Conservation (phyloP, 2,888 invertebrate species). For the Sphaerophoria rueppellii region DNA sequence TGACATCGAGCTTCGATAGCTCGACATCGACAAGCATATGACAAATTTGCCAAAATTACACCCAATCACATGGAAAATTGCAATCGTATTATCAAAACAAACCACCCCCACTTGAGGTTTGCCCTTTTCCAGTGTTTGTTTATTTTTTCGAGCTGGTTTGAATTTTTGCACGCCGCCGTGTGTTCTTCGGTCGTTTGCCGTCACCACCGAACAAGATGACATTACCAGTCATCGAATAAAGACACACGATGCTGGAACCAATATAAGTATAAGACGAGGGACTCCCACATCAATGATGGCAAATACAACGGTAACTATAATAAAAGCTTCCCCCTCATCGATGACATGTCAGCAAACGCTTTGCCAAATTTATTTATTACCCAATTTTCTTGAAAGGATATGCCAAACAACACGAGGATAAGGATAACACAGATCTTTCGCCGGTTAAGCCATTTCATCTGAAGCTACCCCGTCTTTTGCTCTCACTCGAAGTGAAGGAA, state of each 20-base stretch:
- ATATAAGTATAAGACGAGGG: neutral
- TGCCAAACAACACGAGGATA: conserved; percentile 61
- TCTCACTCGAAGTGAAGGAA: neutral
- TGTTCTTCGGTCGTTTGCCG: too few species aligned
- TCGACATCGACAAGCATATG: conserved; percentile 61
- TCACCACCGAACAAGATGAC: conserved; percentile 37
- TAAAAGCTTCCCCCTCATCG: conserved; percentile 54
- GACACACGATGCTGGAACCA: neutral
- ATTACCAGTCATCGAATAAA: conserved; percentile 44
- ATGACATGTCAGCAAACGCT: conserved; percentile 63
- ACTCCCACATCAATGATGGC: neutral
- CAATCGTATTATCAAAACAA: conserved; percentile 73
- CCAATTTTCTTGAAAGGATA: conserved; percentile 73
- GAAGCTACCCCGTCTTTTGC: conserved; percentile 9
- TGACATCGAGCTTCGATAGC: neutral
- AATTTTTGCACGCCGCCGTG: conserved; percentile 14
- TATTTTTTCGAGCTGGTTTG: neutral
- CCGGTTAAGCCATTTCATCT: conserved; percentile 39
- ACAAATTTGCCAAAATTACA: conserved; percentile 70
- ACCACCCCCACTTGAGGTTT: conserved; percentile 60
- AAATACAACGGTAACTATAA: conserved; percentile 7
- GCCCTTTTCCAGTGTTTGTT: conserved; percentile 45
- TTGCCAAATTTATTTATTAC: conserved; percentile 73
- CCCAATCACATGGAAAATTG: conserved; percentile 73
- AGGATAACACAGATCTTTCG: conserved; percentile 56